phyloP scores from a whole-genome alignment of 2,113 vertebrate genomes.

The Galbula dea region DNA sequence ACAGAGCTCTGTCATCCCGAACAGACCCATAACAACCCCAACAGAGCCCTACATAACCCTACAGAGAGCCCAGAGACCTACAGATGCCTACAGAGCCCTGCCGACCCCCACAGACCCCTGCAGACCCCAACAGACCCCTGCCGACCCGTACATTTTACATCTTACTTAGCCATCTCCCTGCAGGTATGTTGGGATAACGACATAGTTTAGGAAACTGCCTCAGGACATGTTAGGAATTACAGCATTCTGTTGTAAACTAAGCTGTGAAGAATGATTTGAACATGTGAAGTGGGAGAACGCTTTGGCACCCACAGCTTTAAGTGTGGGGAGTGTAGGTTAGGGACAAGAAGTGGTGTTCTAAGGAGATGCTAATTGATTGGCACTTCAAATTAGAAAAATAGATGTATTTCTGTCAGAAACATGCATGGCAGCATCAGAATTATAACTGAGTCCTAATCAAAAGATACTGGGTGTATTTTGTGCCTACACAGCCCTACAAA shows the following conservation, averaged over 20 bases:
- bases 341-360: neutral
- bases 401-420: neutral
- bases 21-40: too few species aligned
- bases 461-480: neutral
- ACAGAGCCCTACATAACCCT: too few species aligned
- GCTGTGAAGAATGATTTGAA: constrained; percentile 14
- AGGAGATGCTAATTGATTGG: neutral
- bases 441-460: neutral
- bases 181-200: neutral
- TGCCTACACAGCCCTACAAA: too few species aligned
- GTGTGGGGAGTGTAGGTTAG: neutral
- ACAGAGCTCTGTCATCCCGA: too few species aligned
- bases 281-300: neutral
- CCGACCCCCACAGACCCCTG: too few species aligned
- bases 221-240: neutral
- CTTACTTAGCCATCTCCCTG: neutral
- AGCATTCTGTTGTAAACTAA: neutral
- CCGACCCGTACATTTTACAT: neutral
- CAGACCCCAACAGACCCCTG: too few species aligned
- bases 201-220: constrained; percentile 19
- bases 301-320: neutral
- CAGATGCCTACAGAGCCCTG: too few species aligned
- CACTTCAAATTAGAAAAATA: neutral
- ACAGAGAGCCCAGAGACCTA: too few species aligned
- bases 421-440: neutral